Evolutionary conservation across 37 sponge, comb jelly and placozoan genomes (phyloP).

Genomic region (Chondrosia reniformis): DNA sequence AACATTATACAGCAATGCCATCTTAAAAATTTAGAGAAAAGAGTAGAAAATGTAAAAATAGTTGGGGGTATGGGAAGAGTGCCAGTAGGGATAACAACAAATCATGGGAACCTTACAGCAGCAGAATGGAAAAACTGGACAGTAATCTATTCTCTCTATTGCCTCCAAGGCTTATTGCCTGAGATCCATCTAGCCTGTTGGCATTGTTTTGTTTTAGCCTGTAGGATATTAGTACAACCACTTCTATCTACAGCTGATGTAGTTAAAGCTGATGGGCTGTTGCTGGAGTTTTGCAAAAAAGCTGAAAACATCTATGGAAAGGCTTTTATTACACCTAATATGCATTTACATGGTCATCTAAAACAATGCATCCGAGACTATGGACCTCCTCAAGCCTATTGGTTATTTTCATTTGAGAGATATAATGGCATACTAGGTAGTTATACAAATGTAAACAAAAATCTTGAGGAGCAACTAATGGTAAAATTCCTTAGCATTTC

Average conservation of each 20-base stretch:
- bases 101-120: constrained; percentile 28
- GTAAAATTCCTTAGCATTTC: no score
- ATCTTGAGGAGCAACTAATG: no score
- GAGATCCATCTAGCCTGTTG: constrained; percentile 34
- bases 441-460: no score
- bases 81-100: not conserved
- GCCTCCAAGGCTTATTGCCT: constrained; percentile 22
- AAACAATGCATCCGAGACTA: not conserved
- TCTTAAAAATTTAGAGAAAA: not conserved
- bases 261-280: not conserved
- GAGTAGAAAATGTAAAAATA: not conserved
- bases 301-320: not conserved
- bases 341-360: constrained; percentile 16
- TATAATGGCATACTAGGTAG: constrained; percentile 14
- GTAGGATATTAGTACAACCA: constrained; percentile 15
- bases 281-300: not conserved
- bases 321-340: not conserved
- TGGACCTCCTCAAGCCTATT: not conserved
- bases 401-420: constrained; percentile 17
- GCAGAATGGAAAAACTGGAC: constrained; percentile 25
- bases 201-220: constrained; percentile 30
- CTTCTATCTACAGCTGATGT: not conserved
- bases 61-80: constrained; percentile 2
- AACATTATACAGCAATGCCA: no score
- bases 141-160: constrained; percentile 28